Evolutionary conservation across 2,888 invertebrate species (phyloP).

Genomic region (Lypha dubia): DNA sequence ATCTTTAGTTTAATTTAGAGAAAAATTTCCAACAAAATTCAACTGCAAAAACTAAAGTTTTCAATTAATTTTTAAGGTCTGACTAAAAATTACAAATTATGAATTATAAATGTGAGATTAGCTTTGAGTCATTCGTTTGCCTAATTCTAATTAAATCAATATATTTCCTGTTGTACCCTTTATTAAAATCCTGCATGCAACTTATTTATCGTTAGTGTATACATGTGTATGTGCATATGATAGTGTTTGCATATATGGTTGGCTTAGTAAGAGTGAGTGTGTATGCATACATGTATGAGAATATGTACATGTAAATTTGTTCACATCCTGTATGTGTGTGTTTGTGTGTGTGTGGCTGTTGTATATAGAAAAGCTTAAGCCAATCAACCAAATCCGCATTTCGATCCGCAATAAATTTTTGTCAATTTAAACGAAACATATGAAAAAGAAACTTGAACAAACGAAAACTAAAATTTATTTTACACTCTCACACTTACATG

Average conservation of each 20-base stretch:
- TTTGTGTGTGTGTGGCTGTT: background rate
- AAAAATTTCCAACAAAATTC: background rate
- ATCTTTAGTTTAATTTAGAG: background rate
- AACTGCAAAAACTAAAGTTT: no score
- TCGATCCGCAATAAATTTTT: constrained; percentile 75
- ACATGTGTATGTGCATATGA: background rate
- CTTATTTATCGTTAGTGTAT: background rate
- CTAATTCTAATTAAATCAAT: background rate
- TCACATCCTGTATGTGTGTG: background rate
- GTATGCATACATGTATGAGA: background rate
- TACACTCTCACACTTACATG: constrained; percentile 53
- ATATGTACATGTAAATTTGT: background rate
- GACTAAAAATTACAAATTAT: no score
- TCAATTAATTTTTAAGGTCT: no score
- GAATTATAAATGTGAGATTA: no score
- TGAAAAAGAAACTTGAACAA: constrained; percentile 45
- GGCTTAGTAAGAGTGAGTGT: background rate
- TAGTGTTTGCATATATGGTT: background rate
- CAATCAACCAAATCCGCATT: constrained; percentile 75
- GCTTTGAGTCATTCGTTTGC: background rate
- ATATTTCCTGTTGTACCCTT: background rate
- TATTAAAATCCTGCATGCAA: background rate
- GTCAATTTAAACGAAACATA: constrained; percentile 66
- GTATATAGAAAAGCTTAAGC: constrained; percentile 71
- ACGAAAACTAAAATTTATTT: constrained; percentile 68